Conservation (phyloP, 2,888 invertebrate species). For the Leucoma salicis region DNA sequence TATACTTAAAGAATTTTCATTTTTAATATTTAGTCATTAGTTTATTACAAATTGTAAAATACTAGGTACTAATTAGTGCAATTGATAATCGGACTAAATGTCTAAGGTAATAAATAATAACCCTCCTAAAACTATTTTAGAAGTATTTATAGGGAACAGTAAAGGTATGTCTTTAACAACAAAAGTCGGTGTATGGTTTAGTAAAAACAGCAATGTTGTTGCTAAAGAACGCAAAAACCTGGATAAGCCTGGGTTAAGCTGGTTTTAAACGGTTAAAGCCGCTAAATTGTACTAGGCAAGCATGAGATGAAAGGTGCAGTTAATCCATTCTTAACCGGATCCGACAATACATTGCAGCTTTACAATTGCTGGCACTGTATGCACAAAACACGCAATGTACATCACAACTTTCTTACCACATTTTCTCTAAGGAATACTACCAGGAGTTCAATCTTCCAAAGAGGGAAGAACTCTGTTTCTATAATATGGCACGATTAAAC, state of each 20-base stretch:
- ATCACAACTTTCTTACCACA: background rate
- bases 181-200: too few species aligned
- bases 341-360: slow-evolving; percentile 11
- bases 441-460: slow-evolving; percentile 20
- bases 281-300: slow-evolving; percentile 63
- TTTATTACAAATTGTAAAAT: too few species aligned
- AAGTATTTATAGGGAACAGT: too few species aligned
- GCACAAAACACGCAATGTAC: slow-evolving; percentile 14
- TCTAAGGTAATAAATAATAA: too few species aligned
- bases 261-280: slow-evolving; percentile 73
- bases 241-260: slow-evolving; percentile 65
- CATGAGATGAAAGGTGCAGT: slow-evolving; percentile 46
- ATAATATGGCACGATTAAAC: background rate
- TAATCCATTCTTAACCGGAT: slow-evolving; percentile 51
- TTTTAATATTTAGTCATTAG: too few species aligned
- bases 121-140: too few species aligned
- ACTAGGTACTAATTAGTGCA: too few species aligned
- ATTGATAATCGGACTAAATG: too few species aligned
- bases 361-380: background rate
- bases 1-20: too few species aligned
- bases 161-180: too few species aligned
- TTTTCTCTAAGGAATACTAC: slow-evolving; percentile 12
- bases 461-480: slow-evolving; percentile 4
- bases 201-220: too few species aligned
- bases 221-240: too few species aligned